Evolutionary conservation across 2,797 vertebrate species (phyloP).

Genomic region (Eulemur albifrons): DNA sequence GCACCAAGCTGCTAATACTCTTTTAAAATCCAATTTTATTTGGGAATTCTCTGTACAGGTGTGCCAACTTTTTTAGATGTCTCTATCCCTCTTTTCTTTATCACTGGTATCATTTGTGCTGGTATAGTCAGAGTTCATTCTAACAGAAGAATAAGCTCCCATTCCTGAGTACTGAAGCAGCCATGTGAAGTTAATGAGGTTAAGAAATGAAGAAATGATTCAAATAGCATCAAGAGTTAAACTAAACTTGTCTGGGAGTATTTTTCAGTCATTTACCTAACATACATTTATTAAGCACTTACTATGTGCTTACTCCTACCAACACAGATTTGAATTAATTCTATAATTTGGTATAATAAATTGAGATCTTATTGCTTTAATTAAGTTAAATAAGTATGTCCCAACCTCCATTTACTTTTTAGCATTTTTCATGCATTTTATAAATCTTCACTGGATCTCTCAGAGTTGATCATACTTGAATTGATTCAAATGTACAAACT

Average conservation of each 20-base stretch:
- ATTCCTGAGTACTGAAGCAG: not conserved
- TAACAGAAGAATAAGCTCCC: not conserved
- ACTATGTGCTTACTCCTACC: not conserved
- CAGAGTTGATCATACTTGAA: not conserved
- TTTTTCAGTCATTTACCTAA: not conserved
- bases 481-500: not conserved
- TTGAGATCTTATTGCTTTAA: not conserved
- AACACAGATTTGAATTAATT: not conserved
- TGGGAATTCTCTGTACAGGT: not conserved
- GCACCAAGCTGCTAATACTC: not conserved
- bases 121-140: not conserved
- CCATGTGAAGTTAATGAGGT: not conserved
- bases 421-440: not conserved
- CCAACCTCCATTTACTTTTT: not conserved
- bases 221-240: not conserved
- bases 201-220: slow-evolving; percentile 13
- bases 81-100: not conserved
- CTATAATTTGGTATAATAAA: not conserved
- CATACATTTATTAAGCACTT: not conserved
- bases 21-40: not conserved
- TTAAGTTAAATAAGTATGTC: not conserved
- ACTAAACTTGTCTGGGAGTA: not conserved
- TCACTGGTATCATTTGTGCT: not conserved
- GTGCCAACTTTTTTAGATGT: not conserved
- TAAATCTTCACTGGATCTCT: not conserved